Percentiles rank a stretch among this genome's conserved stretches.
phyloP scores from a whole-genome alignment of 2,797 vertebrate species.

The Lophura swinhoii region DNA sequence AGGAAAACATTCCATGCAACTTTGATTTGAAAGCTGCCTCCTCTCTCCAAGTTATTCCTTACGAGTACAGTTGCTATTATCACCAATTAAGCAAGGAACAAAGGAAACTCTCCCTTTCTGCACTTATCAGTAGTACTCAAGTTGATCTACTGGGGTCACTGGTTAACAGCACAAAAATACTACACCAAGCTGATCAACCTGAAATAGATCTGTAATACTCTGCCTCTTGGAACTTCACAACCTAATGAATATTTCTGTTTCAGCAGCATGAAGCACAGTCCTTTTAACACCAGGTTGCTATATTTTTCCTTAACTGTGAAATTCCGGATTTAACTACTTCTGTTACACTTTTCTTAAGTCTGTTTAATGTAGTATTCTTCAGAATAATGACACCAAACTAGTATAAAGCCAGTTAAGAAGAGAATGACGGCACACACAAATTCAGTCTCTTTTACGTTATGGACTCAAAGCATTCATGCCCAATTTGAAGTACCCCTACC shows the following conservation, averaged over 20 bases:
- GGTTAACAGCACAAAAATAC: constrained; percentile 1
- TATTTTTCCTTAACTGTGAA: neutral
- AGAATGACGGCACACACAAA: neutral
- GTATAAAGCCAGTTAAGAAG: neutral
- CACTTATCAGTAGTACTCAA: neutral
- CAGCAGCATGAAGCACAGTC: neutral
- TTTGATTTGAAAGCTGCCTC: neutral
- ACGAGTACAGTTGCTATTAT: neutral
- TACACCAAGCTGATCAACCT: neutral
- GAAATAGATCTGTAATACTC: neutral
- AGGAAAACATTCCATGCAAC: neutral
- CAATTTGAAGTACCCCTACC: constrained; percentile 79
- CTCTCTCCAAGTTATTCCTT: neutral
- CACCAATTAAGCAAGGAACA: neutral
- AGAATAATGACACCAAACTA: neutral
- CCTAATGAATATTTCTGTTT: neutral
- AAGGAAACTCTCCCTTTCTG: neutral
- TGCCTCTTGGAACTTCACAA: neutral
- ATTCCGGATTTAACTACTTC: neutral
- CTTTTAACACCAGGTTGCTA: neutral
- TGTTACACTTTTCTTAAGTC: neutral
- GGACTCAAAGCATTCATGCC: neutral
- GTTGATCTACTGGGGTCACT: constrained; percentile 3
- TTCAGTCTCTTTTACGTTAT: neutral
- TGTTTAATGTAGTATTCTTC: neutral